Evolutionary conservation across 2,113 vertebrate genomes (phyloP), one percentile per base, ranked within the genome.

Genomic region (Noturus placidus): DNA sequence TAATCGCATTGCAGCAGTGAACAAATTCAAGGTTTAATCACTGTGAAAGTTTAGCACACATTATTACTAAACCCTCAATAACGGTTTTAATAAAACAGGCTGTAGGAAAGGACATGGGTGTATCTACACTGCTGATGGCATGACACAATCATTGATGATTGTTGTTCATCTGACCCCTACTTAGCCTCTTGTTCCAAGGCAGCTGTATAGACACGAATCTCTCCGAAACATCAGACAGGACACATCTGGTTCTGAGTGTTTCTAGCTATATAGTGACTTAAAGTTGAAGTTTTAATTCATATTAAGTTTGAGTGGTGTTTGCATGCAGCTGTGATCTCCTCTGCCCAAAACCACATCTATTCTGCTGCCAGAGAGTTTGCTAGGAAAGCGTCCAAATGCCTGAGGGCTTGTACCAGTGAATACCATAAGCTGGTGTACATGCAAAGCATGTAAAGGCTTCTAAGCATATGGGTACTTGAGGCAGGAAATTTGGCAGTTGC

Each of bases 381-480:
- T 93, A 92, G 89, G 91, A 92, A 91, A 91, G 82, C 80, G 88
- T 87, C 87, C 19, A 78, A 57, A 89, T 76, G 52, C 77, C 46
- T 52, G 83, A 86, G 46, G 59, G 38, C 69, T 72, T 38, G 69
- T 88, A 83, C 83, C 86, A 87, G 42, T 4, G 14, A 52, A 86
- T 80, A 70, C n/a, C 4, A 33, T 30, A 59, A 50, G 20, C 57
- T 9, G 35, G 56, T 81, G 88, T 69, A 38, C 33, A 50, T 25
- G 59, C 80, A 70, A 42, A 69, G 78, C 84, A 56, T 33, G 33
- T 59, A 57, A 79, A 70, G n/a, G 74, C 20, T 65, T 30, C 35
- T 27, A 61, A 59, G n/a, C 57, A 5, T 65, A 42, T 35, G n/a
- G 54, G 35, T 82, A 33, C 38, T 10, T 78, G 42, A 46, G 10